A percentile compares a stretch with the other conserved stretches of the same genome.
These are phyloP conservation scores for Pterocles gutturalis DNA, from an alignment of 2,113 vertebrate species.

Conservation along the genomic window DNA sequence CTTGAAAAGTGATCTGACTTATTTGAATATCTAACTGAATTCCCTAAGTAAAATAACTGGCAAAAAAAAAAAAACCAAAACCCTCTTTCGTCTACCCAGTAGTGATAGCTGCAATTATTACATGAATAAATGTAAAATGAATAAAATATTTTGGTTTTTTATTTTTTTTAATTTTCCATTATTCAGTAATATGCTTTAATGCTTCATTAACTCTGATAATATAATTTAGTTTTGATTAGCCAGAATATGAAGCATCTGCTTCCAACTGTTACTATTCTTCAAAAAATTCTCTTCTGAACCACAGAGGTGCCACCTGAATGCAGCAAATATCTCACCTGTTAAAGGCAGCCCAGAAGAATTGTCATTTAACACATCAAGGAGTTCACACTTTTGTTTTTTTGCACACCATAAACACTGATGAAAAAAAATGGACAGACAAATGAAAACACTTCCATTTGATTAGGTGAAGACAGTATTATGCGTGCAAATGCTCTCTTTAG, in stretches of 20 bases:
- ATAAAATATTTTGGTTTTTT: fast-evolving
- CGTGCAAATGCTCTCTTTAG: background rate
- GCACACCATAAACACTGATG: background rate
- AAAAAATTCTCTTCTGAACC: background rate
- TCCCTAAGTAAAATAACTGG: background rate
- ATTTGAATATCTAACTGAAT: background rate
- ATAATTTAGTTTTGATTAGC: constrained; percentile 16
- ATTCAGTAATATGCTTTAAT: constrained; percentile 22
- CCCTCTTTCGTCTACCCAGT: background rate
- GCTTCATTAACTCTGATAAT: constrained; percentile 38
- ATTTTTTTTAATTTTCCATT: background rate
- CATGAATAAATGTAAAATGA: background rate
- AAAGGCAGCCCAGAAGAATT: background rate
- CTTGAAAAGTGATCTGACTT: background rate
- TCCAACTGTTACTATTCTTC: background rate
- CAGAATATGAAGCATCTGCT: background rate
- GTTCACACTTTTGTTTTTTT: background rate
- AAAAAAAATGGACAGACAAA: background rate
- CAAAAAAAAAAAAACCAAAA: background rate
- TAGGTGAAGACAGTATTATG: background rate
- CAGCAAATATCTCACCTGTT: background rate
- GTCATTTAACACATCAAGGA: background rate
- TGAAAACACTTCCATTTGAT: background rate
- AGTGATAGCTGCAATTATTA: background rate
- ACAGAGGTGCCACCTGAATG: background rate